Evolutionary conservation across 2,888 invertebrate species (phyloP), one percentile per base, ranked within the genome.

Genomic region (Drosophila borborema): DNA sequence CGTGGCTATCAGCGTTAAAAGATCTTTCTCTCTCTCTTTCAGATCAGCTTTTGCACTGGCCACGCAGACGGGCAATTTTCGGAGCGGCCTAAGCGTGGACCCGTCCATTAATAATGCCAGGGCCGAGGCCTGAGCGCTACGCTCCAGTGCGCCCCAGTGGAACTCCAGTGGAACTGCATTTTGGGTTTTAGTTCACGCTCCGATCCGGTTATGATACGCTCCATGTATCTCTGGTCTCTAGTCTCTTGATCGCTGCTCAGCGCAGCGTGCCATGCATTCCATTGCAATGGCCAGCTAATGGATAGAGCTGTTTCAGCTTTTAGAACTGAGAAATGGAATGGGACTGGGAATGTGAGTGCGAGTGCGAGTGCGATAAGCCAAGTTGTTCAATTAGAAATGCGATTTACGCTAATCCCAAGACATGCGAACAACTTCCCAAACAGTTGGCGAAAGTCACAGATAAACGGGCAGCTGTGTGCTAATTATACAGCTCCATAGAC

Each of bases 1-100:
- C 91, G 90, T 92, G 90, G 92, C 91, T 91, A 91, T 91, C 92
- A 75, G 73, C 77, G 70, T 64, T 69, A 51, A 72, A 55, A 86
- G 86, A 90, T 86, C 86, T 54, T 16, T 38, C 53, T 14, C 53
- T 54, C 64, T 64, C 64, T 56, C 64, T 53, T 64, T 76, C 14
- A 23, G 67, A 60, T 60, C 64, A 68, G 62, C 68, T 80, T 77
- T 78, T 61, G 74, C 78, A 71, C 75, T 70, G 49, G 49, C 59
- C 51, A 38, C 59, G 64, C 66, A 65, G 72, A 68, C 72, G 61
- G 66, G 58, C 80, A 73, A 77, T 81, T 81, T 79, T 79, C 76
- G 68, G 43, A 68, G 77, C 54, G 58, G 58, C 73, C 80, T 75
- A 66, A 75, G 83, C 87, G 72, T 82, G 81, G 87, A 84, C 75